These are phyloP conservation scores for Dynastes hyllus DNA, from an alignment of 2,888 invertebrate species.

Conservation along the genomic window DNA sequence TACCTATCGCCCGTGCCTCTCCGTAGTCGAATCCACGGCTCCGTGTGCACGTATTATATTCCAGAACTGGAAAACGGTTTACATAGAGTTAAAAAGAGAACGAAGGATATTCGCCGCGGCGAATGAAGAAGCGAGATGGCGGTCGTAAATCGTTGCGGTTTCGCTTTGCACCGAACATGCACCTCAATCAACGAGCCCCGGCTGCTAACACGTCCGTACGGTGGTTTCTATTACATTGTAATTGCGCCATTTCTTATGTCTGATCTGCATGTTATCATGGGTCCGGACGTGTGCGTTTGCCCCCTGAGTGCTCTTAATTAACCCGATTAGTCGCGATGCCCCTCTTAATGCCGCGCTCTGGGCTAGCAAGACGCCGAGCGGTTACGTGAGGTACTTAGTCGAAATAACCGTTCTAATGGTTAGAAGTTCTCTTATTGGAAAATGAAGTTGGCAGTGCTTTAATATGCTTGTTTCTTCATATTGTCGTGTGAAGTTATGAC, in stretches of 20 bases:
- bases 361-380: conserved; percentile 13
- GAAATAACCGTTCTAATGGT: conserved; percentile 21
- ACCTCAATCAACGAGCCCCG: conserved; percentile 57
- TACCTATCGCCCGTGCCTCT: conserved; percentile 27
- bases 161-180: conserved; percentile 59
- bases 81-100: conserved; percentile 31
- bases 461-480: too few relatives aligned
- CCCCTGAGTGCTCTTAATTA: conserved; percentile 43
- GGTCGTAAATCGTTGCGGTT: conserved; percentile 60
- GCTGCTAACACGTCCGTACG: conserved; percentile 44
- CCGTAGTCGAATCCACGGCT: conserved; percentile 16
- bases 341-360: conserved; percentile 22
- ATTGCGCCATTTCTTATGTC: conserved; percentile 55
- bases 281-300: conserved; percentile 52
- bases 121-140: conserved; percentile 32
- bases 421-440: conserved; percentile 11
- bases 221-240: conserved; percentile 55
- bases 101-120: not conserved
- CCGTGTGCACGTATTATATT: conserved; percentile 44
- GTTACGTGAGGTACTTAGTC: conserved; percentile 25
- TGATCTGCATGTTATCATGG: conserved; percentile 53
- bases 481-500: too few relatives aligned
- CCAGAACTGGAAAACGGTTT: conserved; percentile 40
- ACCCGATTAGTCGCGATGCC: conserved; percentile 43
- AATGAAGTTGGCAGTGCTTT: too few relatives aligned